Evolutionary conservation across 2,888 invertebrate species (phyloP), one percentile per base, ranked within the genome.

Genomic region (Aelia acuminata): DNA sequence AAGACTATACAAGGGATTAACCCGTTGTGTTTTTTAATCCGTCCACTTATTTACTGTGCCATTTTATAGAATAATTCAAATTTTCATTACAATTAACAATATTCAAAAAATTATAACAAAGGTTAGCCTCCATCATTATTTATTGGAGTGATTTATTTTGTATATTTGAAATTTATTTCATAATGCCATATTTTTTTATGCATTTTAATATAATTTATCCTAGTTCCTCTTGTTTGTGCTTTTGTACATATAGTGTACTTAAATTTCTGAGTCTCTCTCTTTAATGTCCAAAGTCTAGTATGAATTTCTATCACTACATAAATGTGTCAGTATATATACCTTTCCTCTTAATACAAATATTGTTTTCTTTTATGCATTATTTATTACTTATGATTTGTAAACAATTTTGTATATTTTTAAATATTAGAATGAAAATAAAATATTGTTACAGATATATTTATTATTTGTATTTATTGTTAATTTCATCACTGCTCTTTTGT

Each of bases 51-150:
- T 86, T 86, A 57, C 63, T 63, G 86, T 86, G 86, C 86, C 86
- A 86, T 86, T 86, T 63, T 86, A 86, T 86, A 86, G 57, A 70
- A 70, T 86, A 43, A 86, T 47, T 85, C 39, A 85, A 85, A 53
- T 50, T 39, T 85, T 80, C 43, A 80, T 80, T 80, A 80, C 22
- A 11, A 57, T 20, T 39, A 57, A 7, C 49, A 85, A 26, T n/a
- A 43, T 86, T 48, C 70, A 15, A 31, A 43, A 85, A 20, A 39
- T 22, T 53, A 53, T 85, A 49, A 57, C 57, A 18, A 84, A 49
- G 87, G 87, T 87, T 87, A 87, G 87, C 87, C 87, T 87, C 80
- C 80, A 87, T 87, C 80, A 87, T 87, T 87, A 49, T 75, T 75
- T 84, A 87, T 87, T 80, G 49, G 35, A 80, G 57, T 80, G 75